Percentiles rank a stretch among this genome's conserved stretches.
Conservation (phyloP, 2,888 invertebrate genomes). For the Acronicta psi region DNA sequence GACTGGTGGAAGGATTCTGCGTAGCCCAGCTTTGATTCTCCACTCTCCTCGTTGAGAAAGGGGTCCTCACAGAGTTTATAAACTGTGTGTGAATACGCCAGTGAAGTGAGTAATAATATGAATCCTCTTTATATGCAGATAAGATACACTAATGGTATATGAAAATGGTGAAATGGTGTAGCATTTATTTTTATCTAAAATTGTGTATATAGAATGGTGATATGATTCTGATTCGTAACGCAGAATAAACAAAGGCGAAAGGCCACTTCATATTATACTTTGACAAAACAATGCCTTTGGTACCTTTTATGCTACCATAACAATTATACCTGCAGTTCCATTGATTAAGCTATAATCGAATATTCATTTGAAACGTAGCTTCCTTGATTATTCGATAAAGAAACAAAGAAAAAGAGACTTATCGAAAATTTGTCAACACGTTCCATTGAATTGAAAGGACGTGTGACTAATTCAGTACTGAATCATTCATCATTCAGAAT, state of each 20-base stretch:
- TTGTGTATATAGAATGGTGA: not conserved
- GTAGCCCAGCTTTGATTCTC: too few relatives aligned
- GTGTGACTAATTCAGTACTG: conserved; percentile 26
- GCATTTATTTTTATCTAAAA: not conserved
- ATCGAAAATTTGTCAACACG: conserved; percentile 5
- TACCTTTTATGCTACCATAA: not conserved
- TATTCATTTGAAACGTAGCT: not conserved
- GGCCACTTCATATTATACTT: too few relatives aligned
- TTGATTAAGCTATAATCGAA: not conserved
- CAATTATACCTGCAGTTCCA: not conserved
- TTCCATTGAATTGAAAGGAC: conserved; percentile 10
- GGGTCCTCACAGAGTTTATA: too few relatives aligned
- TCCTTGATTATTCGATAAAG: not conserved
- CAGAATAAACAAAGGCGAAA: not conserved
- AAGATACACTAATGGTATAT: not conserved
- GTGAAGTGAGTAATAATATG: too few relatives aligned
- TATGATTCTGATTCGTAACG: not conserved
- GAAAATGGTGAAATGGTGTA: too few relatives aligned
- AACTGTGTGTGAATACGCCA: too few relatives aligned
- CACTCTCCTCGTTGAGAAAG: too few relatives aligned
- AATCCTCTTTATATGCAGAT: too few relatives aligned
- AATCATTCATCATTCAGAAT: too few relatives aligned
- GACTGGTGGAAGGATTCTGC: too few relatives aligned
- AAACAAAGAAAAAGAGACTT: conserved; percentile 2
- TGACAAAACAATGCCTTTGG: too few relatives aligned